A percentile compares a stretch with the other conserved stretches of the same genome.
phyloP scores from a whole-genome alignment of 2,888 invertebrate species.

The Phyllotreta cruciferae region DNA sequence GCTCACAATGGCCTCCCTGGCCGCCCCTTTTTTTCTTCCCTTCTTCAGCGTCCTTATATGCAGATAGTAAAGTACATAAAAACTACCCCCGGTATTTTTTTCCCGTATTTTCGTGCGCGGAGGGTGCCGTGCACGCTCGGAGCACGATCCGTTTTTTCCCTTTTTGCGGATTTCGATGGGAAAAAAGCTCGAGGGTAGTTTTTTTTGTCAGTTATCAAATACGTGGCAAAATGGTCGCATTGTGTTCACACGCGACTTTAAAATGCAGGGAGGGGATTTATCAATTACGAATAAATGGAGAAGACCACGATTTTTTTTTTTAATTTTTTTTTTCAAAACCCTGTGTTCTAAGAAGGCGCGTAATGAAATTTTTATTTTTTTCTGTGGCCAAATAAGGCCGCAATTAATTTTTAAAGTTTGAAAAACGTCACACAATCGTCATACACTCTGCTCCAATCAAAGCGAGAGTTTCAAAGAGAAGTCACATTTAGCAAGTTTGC shows the following conservation, averaged over 20 bases:
- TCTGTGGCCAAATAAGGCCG: too few species aligned
- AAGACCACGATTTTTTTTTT: too few species aligned
- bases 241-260: constrained; percentile 18
- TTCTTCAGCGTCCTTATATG: constrained; percentile 40
- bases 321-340: too few species aligned
- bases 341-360: too few species aligned
- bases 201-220: constrained; percentile 18
- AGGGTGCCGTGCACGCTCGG: constrained; percentile 18
- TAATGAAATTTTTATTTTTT: too few species aligned
- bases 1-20: constrained; percentile 16
- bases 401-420: too few species aligned
- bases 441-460: too few species aligned
- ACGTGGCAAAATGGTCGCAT: constrained; percentile 13
- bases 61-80: constrained; percentile 44
- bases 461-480: too few species aligned
- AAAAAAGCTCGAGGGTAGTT: background rate
- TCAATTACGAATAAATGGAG: constrained; percentile 1
- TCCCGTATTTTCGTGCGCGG: constrained; percentile 19
- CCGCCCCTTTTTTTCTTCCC: constrained; percentile 2
- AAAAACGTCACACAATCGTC: too few species aligned
- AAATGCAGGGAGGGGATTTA: background rate
- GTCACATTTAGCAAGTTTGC: too few species aligned
- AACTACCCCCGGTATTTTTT: constrained; percentile 43
- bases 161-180: constrained; percentile 10
- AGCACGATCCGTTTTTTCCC: constrained; percentile 14